These are phyloP conservation scores for Adelognathus sp. DNA, from an alignment of 2,888 invertebrate species.

Conservation along the genomic window DNA sequence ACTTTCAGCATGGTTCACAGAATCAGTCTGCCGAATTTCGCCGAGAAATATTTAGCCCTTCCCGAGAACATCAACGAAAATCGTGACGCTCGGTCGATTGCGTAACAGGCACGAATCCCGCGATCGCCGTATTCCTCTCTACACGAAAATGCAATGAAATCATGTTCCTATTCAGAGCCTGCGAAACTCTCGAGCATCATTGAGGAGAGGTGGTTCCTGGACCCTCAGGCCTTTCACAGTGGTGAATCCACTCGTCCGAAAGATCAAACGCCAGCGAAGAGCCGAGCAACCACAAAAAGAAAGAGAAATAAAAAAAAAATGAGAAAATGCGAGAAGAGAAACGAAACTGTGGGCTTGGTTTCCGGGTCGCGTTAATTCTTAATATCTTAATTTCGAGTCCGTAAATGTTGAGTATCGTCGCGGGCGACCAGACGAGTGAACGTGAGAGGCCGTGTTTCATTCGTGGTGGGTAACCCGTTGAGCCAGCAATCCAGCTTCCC, in stretches of 20 bases:
- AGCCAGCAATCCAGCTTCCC: no score
- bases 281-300: constrained; percentile 28
- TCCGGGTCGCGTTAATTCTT: constrained; percentile 75
- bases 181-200: background rate
- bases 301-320: background rate
- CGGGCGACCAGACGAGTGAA: constrained; percentile 35
- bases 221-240: background rate
- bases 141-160: background rate
- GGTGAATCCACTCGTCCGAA: background rate
- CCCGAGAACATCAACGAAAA: no score
- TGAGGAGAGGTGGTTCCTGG: background rate
- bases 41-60: no score
- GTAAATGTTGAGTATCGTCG: constrained; percentile 70
- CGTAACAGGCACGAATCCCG: no score
- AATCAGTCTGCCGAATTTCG: no score
- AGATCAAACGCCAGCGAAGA: constrained; percentile 57
- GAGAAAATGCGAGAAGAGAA: background rate
- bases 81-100: no score
- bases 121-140: no score
- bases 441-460: constrained; percentile 43
- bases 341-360: constrained; percentile 66
- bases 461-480: constrained; percentile 51
- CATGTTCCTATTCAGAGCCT: background rate
- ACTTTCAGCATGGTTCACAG: no score
- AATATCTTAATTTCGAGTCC: constrained; percentile 76